These are phyloP conservation scores for Zaprionus africanus DNA, from an alignment of 1,140 invertebrate species.

Conservation along the genomic window DNA sequence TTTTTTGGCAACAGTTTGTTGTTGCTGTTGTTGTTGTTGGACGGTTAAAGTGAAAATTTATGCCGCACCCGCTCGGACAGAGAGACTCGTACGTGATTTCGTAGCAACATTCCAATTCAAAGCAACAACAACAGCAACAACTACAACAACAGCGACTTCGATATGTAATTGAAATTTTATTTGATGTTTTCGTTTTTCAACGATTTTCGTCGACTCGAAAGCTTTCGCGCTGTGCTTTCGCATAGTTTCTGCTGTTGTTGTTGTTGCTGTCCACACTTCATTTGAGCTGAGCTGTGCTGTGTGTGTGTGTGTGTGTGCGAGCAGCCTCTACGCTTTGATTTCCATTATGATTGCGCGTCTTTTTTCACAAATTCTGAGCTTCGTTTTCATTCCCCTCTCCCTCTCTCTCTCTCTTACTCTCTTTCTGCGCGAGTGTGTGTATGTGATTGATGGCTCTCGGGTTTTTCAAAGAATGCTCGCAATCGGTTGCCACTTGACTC, in stretches of 20 bases:
- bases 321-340: conserved; percentile 50
- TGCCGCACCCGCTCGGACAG: conserved; percentile 57
- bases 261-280: conserved; percentile 67
- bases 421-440: conserved; percentile 34
- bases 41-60: conserved; percentile 67
- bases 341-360: conserved; percentile 56
- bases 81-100: conserved; percentile 44
- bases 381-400: conserved; percentile 64
- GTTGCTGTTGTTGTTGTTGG: conserved; percentile 17
- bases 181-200: conserved; percentile 58
- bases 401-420: conserved; percentile 18
- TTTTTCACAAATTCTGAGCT: conserved; percentile 57
- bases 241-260: conserved; percentile 40
- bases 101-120: conserved; percentile 68
- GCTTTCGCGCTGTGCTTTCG: conserved; percentile 38
- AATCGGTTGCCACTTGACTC: conserved; percentile 20
- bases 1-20: conserved; percentile 63
- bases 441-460: conserved; percentile 65
- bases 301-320: conserved; percentile 43
- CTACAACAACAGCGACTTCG: conserved; percentile 47
- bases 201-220: conserved; percentile 60
- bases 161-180: conserved; percentile 74
- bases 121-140: conserved; percentile 37
- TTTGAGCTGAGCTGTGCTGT: conserved; percentile 35
- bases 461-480: conserved; percentile 68